A percentile compares a stretch with the other conserved stretches of the same genome.
phyloP scores from a whole-genome alignment of 2,797 vertebrate species.

The Tinamus major region DNA sequence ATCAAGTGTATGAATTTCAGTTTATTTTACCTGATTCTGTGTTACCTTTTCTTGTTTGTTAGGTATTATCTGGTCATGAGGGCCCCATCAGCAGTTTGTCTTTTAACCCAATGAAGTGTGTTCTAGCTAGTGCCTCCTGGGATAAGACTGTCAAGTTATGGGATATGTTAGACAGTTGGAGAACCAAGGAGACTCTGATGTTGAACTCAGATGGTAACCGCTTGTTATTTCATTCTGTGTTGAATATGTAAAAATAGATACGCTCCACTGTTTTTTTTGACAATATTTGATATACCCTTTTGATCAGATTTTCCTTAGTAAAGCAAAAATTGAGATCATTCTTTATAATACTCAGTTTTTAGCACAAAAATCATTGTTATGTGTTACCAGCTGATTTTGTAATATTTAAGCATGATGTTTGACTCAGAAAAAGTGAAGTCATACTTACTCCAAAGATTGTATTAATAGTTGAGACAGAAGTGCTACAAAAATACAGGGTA shows the following conservation, averaged over 20 bases:
- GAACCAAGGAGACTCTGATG: conserved; percentile 89
- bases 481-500: not conserved
- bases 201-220: conserved; percentile 89
- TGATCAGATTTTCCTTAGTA: not conserved
- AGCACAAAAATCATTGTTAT: not conserved
- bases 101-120: conserved; percentile 90
- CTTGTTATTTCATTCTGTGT: not conserved
- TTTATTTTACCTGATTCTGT: not conserved
- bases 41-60: not conserved
- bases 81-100: conserved; percentile 91
- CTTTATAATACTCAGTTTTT: not conserved
- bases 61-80: conserved; percentile 94
- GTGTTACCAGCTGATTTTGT: not conserved
- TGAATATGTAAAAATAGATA: not conserved
- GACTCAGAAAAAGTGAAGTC: not conserved
- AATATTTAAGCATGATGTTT: not conserved
- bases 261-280: no score
- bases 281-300: not conserved
- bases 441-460: not conserved
- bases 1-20: not conserved
- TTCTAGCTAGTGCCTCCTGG: conserved; percentile 95
- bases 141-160: conserved; percentile 92
- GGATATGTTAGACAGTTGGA: conserved; percentile 98
- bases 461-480: not conserved
- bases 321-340: not conserved